Evolutionary conservation across 2,888 invertebrate genomes (phyloP), one percentile per base, ranked within the genome.

Genomic region (Cantharis flavilabris): DNA sequence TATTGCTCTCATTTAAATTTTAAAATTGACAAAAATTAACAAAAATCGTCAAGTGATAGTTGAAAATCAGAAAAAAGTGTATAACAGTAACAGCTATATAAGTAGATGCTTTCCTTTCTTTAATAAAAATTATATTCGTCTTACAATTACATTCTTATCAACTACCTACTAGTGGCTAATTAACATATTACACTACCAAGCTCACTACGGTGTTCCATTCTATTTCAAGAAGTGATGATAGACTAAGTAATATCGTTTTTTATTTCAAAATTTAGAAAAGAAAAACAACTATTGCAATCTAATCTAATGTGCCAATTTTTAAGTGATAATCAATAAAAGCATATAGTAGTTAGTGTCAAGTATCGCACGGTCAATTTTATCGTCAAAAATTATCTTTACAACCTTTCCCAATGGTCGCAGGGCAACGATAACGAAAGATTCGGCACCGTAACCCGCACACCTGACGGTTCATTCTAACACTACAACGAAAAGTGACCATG

Each of bases 1-100:
- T 85, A 84, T 84, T 85, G 84, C 84, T 83, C 77, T 77, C 20
- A 63, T 49, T 69, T 70, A 20, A 62, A 62, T 67, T 23, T 23
- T 67, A 67, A 20, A 67, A 23, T 67, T 67, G 26, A 67, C 4
- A 67, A 67, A 67, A 67, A 64, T 5, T 64, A 18, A 67, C 23
- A 23, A 67, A 67, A 67, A 13, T 49, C 13, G 33, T 33, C 13
- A 49, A 49, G 49, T n/a, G 49, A n/a, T 49, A n/a, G 20, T 67
- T 23, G 5, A 67, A 67, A 67, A 67, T 23, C 18, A 26, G n/a
- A 67, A 67, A 23, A 33, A 67, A 64, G 64, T 67, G 23, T 67
- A 65, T 11, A 23, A 11, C n/a, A 49, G 49, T 49, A 49, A 49
- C 49, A 26, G 26, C 65, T 67, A 67, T 13, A 23, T 23, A 26